Evolutionary conservation across 2,888 invertebrate species (phyloP).

Genomic region (Malacosoma neustria): DNA sequence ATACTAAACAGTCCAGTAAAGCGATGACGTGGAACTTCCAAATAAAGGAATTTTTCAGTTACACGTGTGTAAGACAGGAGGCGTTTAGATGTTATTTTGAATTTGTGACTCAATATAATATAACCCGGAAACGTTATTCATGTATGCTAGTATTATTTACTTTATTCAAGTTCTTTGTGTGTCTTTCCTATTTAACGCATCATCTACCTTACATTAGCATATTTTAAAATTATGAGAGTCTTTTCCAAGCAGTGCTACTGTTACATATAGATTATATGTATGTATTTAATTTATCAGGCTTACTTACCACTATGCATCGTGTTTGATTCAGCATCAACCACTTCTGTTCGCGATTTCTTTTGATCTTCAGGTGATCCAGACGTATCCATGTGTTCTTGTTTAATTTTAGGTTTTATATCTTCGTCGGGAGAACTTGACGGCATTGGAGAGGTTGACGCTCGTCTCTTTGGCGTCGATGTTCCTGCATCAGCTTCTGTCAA

Average conservation of each 20-base stretch:
- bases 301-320: slow-evolving; percentile 92
- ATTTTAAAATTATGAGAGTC: no score
- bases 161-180: no score
- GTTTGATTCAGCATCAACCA: slow-evolving; percentile 92
- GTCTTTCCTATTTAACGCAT: no score
- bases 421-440: slow-evolving; percentile 68
- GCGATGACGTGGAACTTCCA: slow-evolving; percentile 32
- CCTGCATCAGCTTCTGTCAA: slow-evolving; percentile 61
- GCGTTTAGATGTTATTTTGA: neutral
- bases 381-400: slow-evolving; percentile 80
- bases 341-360: slow-evolving; percentile 86
- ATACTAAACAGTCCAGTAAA: slow-evolving; percentile 50
- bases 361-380: slow-evolving; percentile 78
- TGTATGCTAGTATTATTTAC: no score
- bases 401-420: slow-evolving; percentile 74
- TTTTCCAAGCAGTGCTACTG: no score
- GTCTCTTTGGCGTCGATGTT: slow-evolving; percentile 76
- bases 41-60: slow-evolving; percentile 34
- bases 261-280: no score
- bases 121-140: neutral
- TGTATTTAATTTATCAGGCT: no score
- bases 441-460: slow-evolving; percentile 73
- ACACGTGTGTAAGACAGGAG: slow-evolving; percentile 28
- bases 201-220: no score
- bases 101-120: neutral